phyloP scores from a whole-genome alignment of 2,888 invertebrate genomes.

The Caenorhabditis becei region DNA sequence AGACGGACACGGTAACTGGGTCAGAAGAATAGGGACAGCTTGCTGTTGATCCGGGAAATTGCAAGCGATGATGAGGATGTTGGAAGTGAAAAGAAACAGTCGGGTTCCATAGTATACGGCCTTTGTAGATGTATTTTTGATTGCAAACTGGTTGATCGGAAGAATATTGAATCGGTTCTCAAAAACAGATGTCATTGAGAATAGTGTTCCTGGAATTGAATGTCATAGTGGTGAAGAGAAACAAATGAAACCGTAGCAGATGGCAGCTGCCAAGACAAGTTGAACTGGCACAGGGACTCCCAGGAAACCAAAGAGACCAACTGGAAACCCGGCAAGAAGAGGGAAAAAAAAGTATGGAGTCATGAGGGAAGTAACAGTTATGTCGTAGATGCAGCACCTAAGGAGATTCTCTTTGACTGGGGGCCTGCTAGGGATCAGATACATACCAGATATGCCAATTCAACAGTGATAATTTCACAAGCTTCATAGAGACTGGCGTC shows the following conservation, averaged over 20 bases:
- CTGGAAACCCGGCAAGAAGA: constrained; percentile 14
- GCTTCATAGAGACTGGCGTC: constrained; percentile 12
- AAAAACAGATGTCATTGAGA: constrained; percentile 11
- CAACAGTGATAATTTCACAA: constrained; percentile 20
- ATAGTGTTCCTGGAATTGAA: constrained; percentile 7
- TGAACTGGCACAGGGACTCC: constrained; percentile 18
- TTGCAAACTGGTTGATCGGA: constrained; percentile 11
- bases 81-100: background rate
- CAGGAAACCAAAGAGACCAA: constrained; percentile 4
- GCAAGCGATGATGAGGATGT: background rate
- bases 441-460: constrained; percentile 24
- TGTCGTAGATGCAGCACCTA: constrained; percentile 27
- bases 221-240: background rate
- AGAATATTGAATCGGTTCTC: constrained; percentile 23
- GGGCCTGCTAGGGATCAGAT: background rate
- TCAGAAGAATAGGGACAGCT: background rate
- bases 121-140: background rate
- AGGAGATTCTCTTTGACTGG: no score
- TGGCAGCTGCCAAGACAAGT: constrained; percentile 3
- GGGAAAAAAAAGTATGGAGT: constrained; percentile 25
- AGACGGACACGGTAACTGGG: constrained; percentile 20
- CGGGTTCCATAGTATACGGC: constrained; percentile 11
- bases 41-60: constrained; percentile 13
- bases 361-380: constrained; percentile 15
- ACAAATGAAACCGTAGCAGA: constrained; percentile 1